Evolutionary conservation across 2,113 vertebrate species (phyloP).

Genomic region (Microtus richardsoni): DNA sequence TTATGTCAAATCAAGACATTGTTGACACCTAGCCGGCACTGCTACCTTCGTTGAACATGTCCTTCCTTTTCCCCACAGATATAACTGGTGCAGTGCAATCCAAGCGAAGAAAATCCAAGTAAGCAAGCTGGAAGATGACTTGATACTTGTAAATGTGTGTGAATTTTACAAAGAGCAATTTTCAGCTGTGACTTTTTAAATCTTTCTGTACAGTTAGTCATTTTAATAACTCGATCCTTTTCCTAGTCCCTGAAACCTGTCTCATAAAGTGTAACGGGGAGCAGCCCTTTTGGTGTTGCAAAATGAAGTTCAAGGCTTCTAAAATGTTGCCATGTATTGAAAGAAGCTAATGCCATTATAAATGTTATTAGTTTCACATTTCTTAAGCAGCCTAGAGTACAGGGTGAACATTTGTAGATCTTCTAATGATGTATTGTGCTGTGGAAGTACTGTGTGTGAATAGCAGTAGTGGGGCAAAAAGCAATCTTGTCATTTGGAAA

Average conservation of each 20-base stretch:
- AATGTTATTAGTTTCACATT: constrained; percentile 85
- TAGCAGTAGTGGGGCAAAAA: constrained; percentile 85
- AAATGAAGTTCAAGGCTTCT: constrained; percentile 82
- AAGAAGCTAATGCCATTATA: constrained; percentile 80
- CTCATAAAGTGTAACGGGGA: constrained; percentile 81
- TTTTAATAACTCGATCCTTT: constrained; percentile 91
- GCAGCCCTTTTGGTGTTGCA: constrained; percentile 79
- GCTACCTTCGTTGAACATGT: constrained; percentile 47
- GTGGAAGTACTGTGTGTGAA: constrained; percentile 92
- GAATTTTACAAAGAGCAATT: constrained; percentile 91
- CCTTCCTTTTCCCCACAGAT: constrained; percentile 87
- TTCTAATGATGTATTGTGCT: constrained; percentile 87
- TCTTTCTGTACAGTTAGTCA: constrained; percentile 94
- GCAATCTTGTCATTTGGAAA: constrained; percentile 85
- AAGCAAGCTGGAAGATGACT: constrained; percentile 88
- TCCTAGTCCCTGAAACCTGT: constrained; percentile 81
- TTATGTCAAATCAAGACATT: neutral
- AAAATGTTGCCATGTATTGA: constrained; percentile 83
- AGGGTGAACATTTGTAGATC: constrained; percentile 89
- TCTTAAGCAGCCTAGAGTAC: constrained; percentile 87
- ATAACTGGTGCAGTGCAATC: constrained; percentile 96
- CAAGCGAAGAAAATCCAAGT: constrained; percentile 99
- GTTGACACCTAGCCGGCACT: neutral
- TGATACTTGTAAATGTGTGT: constrained; percentile 95
- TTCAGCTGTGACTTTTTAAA: constrained; percentile 90